phyloP scores from a whole-genome alignment of 2,797 vertebrate species.

The Lithobates sylvaticus region DNA sequence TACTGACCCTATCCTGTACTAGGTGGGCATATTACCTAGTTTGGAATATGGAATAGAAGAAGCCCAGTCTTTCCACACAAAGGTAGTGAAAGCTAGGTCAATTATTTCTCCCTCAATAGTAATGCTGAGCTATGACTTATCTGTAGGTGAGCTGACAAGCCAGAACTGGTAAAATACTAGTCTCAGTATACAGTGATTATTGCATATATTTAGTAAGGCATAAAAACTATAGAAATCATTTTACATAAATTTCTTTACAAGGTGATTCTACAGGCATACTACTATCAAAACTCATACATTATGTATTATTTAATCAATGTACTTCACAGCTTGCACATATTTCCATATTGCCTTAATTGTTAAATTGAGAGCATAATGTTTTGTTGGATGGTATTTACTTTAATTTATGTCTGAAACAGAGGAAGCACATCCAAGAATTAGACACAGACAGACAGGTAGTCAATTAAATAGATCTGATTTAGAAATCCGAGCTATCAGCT shows the following conservation, averaged over 20 bases:
- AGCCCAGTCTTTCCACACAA: too few relatives aligned
- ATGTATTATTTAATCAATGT: constrained; percentile 14
- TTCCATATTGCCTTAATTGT: constrained; percentile 12
- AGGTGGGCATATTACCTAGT: too few relatives aligned
- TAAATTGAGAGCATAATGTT: constrained; percentile 5
- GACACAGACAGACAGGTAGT: constrained; percentile 13
- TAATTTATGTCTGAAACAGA: neutral
- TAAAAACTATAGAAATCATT: constrained; percentile 6
- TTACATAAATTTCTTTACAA: neutral
- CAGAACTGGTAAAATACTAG: neutral
- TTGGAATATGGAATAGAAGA: too few relatives aligned
- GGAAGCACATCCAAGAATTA: neutral
- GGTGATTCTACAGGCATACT: neutral
- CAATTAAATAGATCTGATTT: constrained; percentile 1
- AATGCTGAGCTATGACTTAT: too few relatives aligned
- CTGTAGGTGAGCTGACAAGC: too few relatives aligned
- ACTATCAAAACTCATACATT: neutral
- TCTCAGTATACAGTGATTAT: neutral
- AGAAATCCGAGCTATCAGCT: neutral
- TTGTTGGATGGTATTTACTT: constrained; percentile 22
- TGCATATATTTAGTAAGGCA: neutral
- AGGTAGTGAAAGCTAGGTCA: too few relatives aligned
- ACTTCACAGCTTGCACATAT: neutral
- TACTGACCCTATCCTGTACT: too few relatives aligned
- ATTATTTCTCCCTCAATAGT: too few relatives aligned